These are phyloP conservation scores for Platysteira castanea DNA, from an alignment of 2,113 vertebrate species.

Conservation along the genomic window DNA sequence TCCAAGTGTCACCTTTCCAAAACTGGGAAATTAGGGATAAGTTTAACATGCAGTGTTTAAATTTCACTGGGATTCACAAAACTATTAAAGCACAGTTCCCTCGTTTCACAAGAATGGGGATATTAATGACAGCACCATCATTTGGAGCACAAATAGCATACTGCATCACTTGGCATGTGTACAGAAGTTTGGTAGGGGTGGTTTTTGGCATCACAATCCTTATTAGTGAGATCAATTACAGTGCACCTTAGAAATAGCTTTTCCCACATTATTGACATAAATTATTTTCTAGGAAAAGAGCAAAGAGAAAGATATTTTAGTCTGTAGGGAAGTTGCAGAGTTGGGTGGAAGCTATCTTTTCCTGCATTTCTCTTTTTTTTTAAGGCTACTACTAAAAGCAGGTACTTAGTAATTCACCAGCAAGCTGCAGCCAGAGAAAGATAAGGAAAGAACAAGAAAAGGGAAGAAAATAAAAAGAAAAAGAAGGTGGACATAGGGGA, in stretches of 20 bases:
- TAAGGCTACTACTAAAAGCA: background rate
- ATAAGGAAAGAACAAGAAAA: background rate
- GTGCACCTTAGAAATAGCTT: background rate
- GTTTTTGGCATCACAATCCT: background rate
- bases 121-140: background rate
- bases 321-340: background rate
- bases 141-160: background rate
- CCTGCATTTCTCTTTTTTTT: background rate
- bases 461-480: background rate
- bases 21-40: background rate
- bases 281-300: background rate
- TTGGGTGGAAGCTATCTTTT: background rate
- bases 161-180: background rate
- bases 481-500: background rate
- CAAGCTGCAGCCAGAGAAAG: background rate
- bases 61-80: background rate
- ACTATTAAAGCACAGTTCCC: background rate
- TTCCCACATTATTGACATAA: background rate
- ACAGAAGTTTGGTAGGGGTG: background rate
- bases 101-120: background rate
- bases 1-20: background rate
- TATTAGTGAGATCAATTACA: background rate
- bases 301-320: background rate
- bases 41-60: background rate
- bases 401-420: background rate